These are phyloP conservation scores for Opisthograptis luteolata DNA, from an alignment of 2,888 invertebrate genomes.

Conservation along the genomic window DNA sequence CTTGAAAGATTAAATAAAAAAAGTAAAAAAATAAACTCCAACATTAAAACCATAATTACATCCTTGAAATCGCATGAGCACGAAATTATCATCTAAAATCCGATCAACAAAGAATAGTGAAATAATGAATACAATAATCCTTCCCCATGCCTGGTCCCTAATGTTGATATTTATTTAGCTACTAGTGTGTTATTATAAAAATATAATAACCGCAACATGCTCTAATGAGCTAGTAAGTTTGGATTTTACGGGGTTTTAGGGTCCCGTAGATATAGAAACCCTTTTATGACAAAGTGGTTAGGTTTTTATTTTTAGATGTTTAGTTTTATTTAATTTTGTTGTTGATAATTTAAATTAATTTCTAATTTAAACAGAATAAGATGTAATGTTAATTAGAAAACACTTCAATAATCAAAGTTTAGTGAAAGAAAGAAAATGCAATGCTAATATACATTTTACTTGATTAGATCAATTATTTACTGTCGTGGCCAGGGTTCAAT, in stretches of 20 bases:
- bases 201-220: conserved; percentile 45
- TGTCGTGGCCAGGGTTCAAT: no score
- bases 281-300: neutral
- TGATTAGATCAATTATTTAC: no score
- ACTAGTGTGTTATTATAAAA: conserved; percentile 45
- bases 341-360: no score
- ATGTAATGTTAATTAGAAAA: no score
- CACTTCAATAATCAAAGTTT: no score
- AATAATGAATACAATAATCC: conserved; percentile 42
- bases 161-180: conserved; percentile 53
- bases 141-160: conserved; percentile 28
- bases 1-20: neutral
- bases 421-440: no score
- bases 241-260: conserved; percentile 33
- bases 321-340: no score
- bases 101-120: conserved; percentile 37
- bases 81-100: conserved; percentile 36
- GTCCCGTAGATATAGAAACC: conserved; percentile 13
- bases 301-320: no score
- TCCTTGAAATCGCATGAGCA: conserved; percentile 32
- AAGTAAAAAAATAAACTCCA: neutral
- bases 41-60: conserved; percentile 26
- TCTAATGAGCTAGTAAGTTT: conserved; percentile 47
- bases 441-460: no score
- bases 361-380: no score